Base-by-base conservation (phyloP, 2,888 invertebrate species). In the Punctoribates punctum region DNA sequence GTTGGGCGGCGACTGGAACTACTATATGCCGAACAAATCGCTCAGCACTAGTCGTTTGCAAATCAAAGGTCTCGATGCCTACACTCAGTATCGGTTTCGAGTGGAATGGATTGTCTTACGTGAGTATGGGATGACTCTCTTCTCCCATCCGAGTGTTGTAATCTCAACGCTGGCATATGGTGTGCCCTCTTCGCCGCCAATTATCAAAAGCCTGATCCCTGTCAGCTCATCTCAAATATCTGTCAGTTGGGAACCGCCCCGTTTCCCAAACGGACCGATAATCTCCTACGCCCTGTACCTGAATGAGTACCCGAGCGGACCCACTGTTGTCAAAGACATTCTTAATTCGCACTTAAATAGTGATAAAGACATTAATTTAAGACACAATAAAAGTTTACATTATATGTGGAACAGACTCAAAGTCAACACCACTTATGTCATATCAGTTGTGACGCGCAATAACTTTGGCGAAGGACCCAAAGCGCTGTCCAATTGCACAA, bases 31-130 rank as follows among this genome's bases (percentile, higher is more conserved):
- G 29, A 77, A 75, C 15, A 29, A 75, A 20, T 62, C 78, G 0
- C 67, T 80, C 8, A 79, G 76, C 27, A 73, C 75, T 25, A 77
- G 76, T 67, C 73, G 74, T 38, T 78, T 83, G n/a, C 80, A 80
- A 34, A 89, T 95, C 11, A 89, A 90, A 79, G 89, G 90, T 80
- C 86, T 96, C 73, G 89, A 91, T 80, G 94, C 96, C 0, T 95
- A 92, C 83, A 92, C 94, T 0, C 92, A 91, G 83, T 96, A 96
- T 83, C 85, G 94, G 94, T 96, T 96, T 85, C 91, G 94, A 76
- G 90, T 95, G 77, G 92, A 92, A 62, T 87, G 93, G 80, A 88
- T 92, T 73, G 85, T 94, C 73, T 90, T 91, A 4, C 80, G 82
- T 13, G 79, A 81, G 46, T 81, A 73, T 17, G 73, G 81, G 77